phyloP scores from a whole-genome alignment of 2,113 vertebrate genomes.

The Myrmecobius fasciatus region DNA sequence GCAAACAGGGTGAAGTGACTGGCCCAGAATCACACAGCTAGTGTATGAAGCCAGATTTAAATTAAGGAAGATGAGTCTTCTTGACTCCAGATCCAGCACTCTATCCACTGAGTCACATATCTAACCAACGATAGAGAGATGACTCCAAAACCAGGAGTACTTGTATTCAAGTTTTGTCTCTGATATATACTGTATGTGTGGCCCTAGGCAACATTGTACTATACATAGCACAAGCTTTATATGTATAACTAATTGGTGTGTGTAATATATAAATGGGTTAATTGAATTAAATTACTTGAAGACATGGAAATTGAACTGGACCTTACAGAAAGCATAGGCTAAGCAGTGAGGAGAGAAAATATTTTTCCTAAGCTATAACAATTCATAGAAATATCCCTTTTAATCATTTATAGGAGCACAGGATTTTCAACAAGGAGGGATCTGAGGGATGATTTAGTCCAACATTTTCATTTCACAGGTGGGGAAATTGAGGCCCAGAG shows the following conservation, averaged over 20 bases:
- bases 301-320: not conserved
- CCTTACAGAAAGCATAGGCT: not conserved
- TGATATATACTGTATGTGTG: not conserved
- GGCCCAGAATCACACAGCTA: not conserved
- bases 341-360: not conserved
- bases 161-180: not conserved
- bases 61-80: not conserved
- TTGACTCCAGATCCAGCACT: not conserved
- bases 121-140: not conserved
- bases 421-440: not conserved
- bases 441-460: not conserved
- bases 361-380: not conserved
- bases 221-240: not conserved
- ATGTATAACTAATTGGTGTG: not conserved
- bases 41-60: not conserved
- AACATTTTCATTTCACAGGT: not conserved
- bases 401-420: not conserved
- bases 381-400: not conserved
- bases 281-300: not conserved
- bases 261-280: not conserved
- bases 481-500: not conserved
- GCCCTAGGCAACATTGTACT: not conserved
- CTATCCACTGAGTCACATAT: not conserved
- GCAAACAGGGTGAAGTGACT: not conserved
- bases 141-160: not conserved